Evolutionary conservation across 2,113 vertebrate genomes (phyloP).

Genomic region (Hirundichthys speculiger): DNA sequence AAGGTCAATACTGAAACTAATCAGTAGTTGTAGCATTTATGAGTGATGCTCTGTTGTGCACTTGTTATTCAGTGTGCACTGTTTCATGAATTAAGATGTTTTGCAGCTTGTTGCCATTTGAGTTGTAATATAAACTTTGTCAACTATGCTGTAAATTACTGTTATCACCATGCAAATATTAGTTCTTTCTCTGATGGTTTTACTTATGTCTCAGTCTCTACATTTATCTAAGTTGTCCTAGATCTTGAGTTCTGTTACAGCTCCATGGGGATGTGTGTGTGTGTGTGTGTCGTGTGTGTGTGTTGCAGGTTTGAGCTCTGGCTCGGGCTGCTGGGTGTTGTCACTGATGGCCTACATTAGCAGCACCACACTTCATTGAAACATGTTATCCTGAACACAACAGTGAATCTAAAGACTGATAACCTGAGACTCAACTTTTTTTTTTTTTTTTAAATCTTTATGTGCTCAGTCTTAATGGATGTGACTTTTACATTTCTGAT

Average conservation of each 20-base stretch:
- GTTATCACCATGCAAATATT: neutral
- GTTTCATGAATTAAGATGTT: neutral
- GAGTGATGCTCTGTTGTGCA: too few species aligned
- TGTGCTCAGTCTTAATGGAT: too few species aligned
- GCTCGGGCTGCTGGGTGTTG: conserved; percentile 36
- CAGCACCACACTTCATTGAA: conserved; percentile 69
- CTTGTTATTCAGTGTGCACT: too few species aligned
- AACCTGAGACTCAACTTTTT: neutral
- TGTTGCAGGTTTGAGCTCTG: conserved; percentile 15
- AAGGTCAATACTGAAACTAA: too few species aligned
- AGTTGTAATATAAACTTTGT: neutral
- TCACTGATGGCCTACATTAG: conserved; percentile 72
- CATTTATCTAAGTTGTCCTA: conserved; percentile 52
- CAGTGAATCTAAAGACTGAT: conserved; percentile 27
- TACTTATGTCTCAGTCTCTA: neutral
- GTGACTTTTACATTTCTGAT: too few species aligned
- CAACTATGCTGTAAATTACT: neutral
- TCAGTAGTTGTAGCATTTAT: too few species aligned
- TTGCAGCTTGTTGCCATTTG: neutral
- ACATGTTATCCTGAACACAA: conserved; percentile 37
- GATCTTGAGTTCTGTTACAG: conserved; percentile 74
- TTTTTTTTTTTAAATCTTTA: too few species aligned
- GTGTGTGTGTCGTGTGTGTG: neutral
- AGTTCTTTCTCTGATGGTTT: conserved; percentile 9
- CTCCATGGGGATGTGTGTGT: conserved; percentile 61